Conservation (phyloP, 92 coral and sea anemone species). For the Phenganax stokvisi region DNA sequence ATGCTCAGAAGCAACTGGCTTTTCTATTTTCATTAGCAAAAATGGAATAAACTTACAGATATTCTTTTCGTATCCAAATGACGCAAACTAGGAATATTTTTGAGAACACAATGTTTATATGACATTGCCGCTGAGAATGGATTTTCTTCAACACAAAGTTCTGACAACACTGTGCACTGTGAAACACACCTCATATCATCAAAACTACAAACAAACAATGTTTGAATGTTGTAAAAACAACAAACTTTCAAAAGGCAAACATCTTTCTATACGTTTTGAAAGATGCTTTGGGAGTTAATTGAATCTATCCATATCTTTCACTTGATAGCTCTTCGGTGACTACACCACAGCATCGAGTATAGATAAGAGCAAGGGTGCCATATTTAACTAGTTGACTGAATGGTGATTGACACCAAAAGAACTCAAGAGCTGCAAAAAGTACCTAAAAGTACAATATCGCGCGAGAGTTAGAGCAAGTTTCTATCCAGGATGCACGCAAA, state of each 20-base stretch:
- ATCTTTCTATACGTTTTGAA: too few species aligned
- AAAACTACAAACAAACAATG: conserved; percentile 53
- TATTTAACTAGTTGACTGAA: too few species aligned
- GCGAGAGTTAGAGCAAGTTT: not conserved
- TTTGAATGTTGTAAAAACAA: not conserved
- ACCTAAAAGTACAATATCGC: not conserved
- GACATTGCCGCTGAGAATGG: conserved; percentile 65
- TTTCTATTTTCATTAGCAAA: not conserved
- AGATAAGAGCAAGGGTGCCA: too few species aligned
- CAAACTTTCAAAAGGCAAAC: not conserved
- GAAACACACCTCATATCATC: conserved; percentile 75
- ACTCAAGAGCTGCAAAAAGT: too few species aligned
- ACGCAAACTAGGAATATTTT: conserved; percentile 58
- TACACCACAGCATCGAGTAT: too few species aligned
- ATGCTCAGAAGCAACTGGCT: not conserved
- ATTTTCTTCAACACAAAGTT: conserved; percentile 88
- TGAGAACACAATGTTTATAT: conserved; percentile 79
- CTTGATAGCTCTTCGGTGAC: too few species aligned
- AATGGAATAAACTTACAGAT: conserved; percentile 55
- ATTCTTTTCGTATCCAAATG: conserved; percentile 97
- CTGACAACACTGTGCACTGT: conserved; percentile 63
- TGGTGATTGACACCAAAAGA: too few species aligned
- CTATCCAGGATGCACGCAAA: too few species aligned
- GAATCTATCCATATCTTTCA: too few species aligned
- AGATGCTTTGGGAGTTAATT: too few species aligned